These are phyloP conservation scores for Piezodorus guildinii DNA, from an alignment of 1,140 invertebrate genomes.

Conservation along the genomic window DNA sequence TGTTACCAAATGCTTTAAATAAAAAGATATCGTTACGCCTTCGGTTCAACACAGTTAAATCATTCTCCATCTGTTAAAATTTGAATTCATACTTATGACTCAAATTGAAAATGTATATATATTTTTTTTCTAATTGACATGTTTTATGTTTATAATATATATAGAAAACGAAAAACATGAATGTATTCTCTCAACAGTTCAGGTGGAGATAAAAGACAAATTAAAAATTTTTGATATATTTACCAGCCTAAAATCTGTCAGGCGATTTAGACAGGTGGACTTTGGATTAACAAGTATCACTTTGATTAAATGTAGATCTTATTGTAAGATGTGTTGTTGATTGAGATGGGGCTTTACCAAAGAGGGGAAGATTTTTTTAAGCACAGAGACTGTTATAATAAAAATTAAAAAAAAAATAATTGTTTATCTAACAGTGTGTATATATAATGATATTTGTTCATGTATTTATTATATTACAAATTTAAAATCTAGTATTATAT, in stretches of 20 bases:
- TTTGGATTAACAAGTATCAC: not conserved
- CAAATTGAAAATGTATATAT: too few relatives aligned
- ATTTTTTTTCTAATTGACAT: too few relatives aligned
- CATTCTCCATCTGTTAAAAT: too few relatives aligned
- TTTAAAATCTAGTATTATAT: slow-evolving; percentile 10
- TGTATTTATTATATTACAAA: slow-evolving; percentile 18
- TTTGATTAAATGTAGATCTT: slow-evolving; percentile 12
- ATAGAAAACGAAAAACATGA: too few relatives aligned
- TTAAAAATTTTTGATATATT: too few relatives aligned
- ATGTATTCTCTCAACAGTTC: too few relatives aligned
- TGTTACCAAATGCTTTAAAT: slow-evolving; percentile 21
- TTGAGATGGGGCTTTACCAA: slow-evolving; percentile 1
- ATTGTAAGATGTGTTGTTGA: slow-evolving; percentile 4
- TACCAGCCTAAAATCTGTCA: too few relatives aligned
- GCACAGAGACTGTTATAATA: slow-evolving; percentile 10
- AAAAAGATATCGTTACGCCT: not conserved
- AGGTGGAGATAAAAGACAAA: too few relatives aligned
- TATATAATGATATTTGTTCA: slow-evolving; percentile 7
- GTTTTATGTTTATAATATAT: too few relatives aligned
- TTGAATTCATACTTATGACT: too few relatives aligned
- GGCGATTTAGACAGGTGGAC: too few relatives aligned
- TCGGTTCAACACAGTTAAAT: too few relatives aligned
- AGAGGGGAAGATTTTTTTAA: not conserved
- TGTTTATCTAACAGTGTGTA: slow-evolving; percentile 14
- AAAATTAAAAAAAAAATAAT: slow-evolving; percentile 8